phyloP scores from a whole-genome alignment of 2,797 vertebrate genomes.

The Carcharodon carcharias region DNA sequence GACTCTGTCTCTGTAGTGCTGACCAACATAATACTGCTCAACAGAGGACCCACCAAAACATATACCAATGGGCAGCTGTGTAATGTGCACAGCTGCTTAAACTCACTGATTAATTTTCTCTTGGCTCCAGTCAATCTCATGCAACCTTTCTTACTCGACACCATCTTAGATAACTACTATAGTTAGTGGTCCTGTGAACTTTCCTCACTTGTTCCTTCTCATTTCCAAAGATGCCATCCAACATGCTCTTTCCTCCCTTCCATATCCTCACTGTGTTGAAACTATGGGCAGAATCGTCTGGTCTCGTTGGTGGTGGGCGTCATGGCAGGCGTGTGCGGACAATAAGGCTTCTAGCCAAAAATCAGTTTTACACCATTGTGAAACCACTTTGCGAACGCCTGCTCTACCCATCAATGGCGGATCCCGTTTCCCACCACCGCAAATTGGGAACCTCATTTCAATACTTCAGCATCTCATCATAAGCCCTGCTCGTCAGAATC shows the following conservation, averaged over 20 bases:
- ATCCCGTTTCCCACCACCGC: no score
- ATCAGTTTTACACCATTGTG: no score
- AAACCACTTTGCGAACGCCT: no score
- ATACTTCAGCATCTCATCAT: no score
- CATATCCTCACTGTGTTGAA: background rate
- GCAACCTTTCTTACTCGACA: background rate
- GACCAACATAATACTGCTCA: background rate
- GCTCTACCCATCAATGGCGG: no score
- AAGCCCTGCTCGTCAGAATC: no score
- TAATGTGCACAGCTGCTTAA: background rate
- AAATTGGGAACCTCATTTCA: no score
- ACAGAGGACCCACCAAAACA: background rate
- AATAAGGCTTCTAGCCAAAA: no score
- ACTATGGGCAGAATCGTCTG: no score
- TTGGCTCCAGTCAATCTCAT: background rate
- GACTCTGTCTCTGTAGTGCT: background rate
- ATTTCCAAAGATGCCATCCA: background rate
- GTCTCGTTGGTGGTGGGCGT: no score
- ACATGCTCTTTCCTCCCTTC: background rate
- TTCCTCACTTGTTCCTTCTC: background rate
- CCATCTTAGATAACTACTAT: background rate
- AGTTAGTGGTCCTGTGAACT: background rate
- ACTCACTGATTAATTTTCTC: background rate
- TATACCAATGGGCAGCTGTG: background rate
- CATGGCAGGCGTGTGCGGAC: no score